These are phyloP conservation scores for Hoplodrina blanda DNA, from an alignment of 2,888 invertebrate species.

Conservation along the genomic window DNA sequence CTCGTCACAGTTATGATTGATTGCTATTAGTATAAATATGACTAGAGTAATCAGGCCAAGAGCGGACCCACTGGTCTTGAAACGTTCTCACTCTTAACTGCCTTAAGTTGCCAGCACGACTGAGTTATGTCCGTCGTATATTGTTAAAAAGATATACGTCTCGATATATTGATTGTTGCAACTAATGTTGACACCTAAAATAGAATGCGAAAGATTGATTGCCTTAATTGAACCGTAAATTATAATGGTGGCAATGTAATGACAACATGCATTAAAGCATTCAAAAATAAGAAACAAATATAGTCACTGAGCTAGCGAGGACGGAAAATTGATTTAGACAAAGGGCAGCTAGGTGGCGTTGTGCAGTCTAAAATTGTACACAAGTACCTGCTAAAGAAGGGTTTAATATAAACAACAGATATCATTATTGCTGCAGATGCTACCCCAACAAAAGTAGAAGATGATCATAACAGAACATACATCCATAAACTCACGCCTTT, in stretches of 20 bases:
- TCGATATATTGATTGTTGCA: constrained; percentile 60
- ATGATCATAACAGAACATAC: background rate
- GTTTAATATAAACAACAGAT: background rate
- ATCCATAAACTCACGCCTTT: no score
- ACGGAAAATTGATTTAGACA: background rate
- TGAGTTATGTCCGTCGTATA: constrained; percentile 74
- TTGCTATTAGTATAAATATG: constrained; percentile 83
- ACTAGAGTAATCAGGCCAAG: constrained; percentile 84
- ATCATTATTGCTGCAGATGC: background rate
- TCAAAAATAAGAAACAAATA: constrained; percentile 26
- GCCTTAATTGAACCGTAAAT: constrained; percentile 44
- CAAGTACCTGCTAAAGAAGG: background rate
- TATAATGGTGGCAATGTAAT: constrained; percentile 44
- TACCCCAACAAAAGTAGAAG: background rate
- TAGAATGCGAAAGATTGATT: constrained; percentile 56
- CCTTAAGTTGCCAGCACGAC: constrained; percentile 76
- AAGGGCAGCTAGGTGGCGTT: background rate
- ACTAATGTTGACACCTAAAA: constrained; percentile 52
- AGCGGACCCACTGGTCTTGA: constrained; percentile 77
- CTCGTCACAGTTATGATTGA: constrained; percentile 82
- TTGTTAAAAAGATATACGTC: constrained; percentile 74
- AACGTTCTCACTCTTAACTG: constrained; percentile 81
- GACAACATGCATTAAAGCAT: constrained; percentile 45
- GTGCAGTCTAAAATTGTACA: background rate
- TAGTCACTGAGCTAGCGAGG: constrained; percentile 20